Conservation (phyloP, 2,888 invertebrate genomes). For the Tuberolachnus salignus region DNA sequence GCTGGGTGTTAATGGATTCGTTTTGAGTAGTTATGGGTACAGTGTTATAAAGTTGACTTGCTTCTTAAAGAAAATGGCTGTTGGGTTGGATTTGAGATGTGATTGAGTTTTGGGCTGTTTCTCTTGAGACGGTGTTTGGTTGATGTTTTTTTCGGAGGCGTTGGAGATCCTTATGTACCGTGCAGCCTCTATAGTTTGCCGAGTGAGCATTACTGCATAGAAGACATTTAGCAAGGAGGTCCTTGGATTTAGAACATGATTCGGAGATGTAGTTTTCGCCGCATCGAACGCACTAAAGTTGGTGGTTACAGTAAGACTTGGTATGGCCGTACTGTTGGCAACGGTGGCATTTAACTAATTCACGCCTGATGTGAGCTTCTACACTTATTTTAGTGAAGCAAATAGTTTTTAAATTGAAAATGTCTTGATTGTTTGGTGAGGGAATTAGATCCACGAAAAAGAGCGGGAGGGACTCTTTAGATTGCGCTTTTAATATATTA, state of each 20-base stretch:
- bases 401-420: too few relatives aligned
- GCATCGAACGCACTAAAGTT: too few relatives aligned
- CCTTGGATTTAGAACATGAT: too few relatives aligned
- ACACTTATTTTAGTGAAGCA: not conserved
- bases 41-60: not conserved
- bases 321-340: too few relatives aligned
- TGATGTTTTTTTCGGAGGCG: constrained; percentile 3
- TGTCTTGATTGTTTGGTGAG: constrained; percentile 1
- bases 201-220: too few relatives aligned
- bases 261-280: too few relatives aligned
- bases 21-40: not conserved
- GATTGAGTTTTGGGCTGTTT: not conserved
- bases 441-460: not conserved
- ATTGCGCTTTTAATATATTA: constrained; percentile 2
- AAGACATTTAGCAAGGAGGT: too few relatives aligned
- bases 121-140: not conserved
- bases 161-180: too few relatives aligned
- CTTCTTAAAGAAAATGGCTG: not conserved
- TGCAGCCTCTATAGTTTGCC: too few relatives aligned
- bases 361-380: constrained; percentile 9
- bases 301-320: too few relatives aligned
- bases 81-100: constrained; percentile 3
- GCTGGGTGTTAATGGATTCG: not conserved
- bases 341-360: too few relatives aligned
- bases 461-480: not conserved